phyloP scores from a whole-genome alignment of 1,140 invertebrate genomes.

The Leptoteleia sp. region DNA sequence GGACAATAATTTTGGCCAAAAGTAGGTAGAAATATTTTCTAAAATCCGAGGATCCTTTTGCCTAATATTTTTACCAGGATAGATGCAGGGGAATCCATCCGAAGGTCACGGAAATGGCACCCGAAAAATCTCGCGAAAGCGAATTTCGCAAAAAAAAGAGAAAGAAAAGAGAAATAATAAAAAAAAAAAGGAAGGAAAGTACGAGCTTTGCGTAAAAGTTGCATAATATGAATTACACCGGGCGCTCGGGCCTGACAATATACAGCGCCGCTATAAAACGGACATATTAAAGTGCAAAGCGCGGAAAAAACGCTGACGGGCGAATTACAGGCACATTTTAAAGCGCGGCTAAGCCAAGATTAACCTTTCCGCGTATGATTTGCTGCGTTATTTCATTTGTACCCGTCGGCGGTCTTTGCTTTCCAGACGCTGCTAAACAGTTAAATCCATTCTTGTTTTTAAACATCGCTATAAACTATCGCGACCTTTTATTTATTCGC shows the following conservation, averaged over 20 bases:
- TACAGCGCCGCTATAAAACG: slow-evolving; percentile 47
- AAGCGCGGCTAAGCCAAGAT: slow-evolving; percentile 61
- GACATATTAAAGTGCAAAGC: slow-evolving; percentile 58
- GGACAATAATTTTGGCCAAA: too few relatives aligned
- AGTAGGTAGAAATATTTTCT: too few relatives aligned
- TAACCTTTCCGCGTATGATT: slow-evolving; percentile 63
- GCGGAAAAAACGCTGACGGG: slow-evolving; percentile 60
- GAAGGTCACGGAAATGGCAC: too few relatives aligned
- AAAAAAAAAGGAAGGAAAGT: too few relatives aligned
- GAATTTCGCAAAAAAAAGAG: too few relatives aligned
- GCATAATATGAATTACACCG: slow-evolving; percentile 28
- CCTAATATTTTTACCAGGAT: too few relatives aligned
- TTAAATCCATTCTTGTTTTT: slow-evolving; percentile 42
- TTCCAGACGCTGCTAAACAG: slow-evolving; percentile 49
- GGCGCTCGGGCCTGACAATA: slow-evolving; percentile 36
- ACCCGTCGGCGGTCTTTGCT: slow-evolving; percentile 38
- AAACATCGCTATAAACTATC: slow-evolving; percentile 28
- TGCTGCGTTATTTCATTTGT: slow-evolving; percentile 59
- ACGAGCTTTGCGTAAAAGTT: slow-evolving; percentile 40
- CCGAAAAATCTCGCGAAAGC: too few relatives aligned
- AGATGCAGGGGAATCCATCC: too few relatives aligned
- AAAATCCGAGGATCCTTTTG: too few relatives aligned
- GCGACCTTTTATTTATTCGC: slow-evolving; percentile 11
- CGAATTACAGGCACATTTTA: slow-evolving; percentile 65
- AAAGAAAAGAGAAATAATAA: too few relatives aligned